These are phyloP conservation scores for Stigmatopora nigra DNA, from an alignment of 2,113 vertebrate species.

Conservation along the genomic window DNA sequence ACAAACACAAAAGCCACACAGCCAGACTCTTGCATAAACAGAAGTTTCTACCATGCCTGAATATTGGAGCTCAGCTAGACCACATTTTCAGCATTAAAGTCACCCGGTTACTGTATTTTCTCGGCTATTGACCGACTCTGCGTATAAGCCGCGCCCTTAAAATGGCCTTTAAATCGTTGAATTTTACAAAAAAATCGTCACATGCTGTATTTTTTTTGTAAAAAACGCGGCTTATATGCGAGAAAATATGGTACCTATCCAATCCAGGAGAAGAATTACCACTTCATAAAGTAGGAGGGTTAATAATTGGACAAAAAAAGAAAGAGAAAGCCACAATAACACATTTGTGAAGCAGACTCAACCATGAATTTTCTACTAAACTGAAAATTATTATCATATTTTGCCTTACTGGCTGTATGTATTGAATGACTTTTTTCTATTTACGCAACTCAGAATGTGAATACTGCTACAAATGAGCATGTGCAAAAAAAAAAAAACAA, in stretches of 20 bases:
- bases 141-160: too few relatives aligned
- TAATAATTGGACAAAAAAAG: constrained; percentile 32
- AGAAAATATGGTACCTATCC: constrained; percentile 37
- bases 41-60: constrained; percentile 28
- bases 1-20: constrained; percentile 38
- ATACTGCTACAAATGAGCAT: background rate
- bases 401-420: background rate
- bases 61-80: constrained; percentile 45
- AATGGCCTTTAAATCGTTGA: too few relatives aligned
- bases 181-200: too few relatives aligned
- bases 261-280: constrained; percentile 10
- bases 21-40: constrained; percentile 34
- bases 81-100: constrained; percentile 63
- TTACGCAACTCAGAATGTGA: too few relatives aligned
- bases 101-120: constrained; percentile 2
- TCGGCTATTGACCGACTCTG: too few relatives aligned
- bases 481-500: too few relatives aligned
- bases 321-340: constrained; percentile 32
- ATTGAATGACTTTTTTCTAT: too few relatives aligned
- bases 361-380: constrained; percentile 21
- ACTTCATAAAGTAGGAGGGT: constrained; percentile 36
- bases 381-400: background rate
- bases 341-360: background rate
- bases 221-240: background rate
- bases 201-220: too few relatives aligned